A percentile compares a stretch with the other conserved stretches of the same genome.
These are phyloP conservation scores for Zelleria hepariella DNA, from an alignment of 2,888 invertebrate genomes.

Conservation along the genomic window DNA sequence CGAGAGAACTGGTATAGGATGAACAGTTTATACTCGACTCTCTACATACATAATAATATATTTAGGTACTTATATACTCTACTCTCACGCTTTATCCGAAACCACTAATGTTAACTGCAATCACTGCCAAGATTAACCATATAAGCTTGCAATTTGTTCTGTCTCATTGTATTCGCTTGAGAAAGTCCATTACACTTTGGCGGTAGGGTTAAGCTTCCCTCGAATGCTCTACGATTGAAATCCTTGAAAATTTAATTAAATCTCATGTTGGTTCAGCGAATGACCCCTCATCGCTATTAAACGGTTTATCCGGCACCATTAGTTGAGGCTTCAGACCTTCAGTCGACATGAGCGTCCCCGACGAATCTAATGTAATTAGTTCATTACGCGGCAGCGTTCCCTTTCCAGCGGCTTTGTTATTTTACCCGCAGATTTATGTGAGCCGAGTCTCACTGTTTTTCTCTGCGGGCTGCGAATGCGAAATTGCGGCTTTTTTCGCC, in stretches of 20 bases:
- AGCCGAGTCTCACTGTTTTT: conserved; percentile 35
- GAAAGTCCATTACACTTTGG: too few relatives aligned
- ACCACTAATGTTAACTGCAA: too few relatives aligned
- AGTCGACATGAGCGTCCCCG: conserved; percentile 29
- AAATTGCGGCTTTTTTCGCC: conserved; percentile 31
- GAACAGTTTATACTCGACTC: too few relatives aligned
- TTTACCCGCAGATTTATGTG: conserved; percentile 47
- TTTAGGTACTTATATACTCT: too few relatives aligned
- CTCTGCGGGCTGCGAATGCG: conserved; percentile 35
- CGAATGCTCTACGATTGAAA: neutral
- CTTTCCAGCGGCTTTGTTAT: conserved; percentile 1
- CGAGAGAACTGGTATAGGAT: neutral
- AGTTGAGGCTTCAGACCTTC: neutral
- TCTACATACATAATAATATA: too few relatives aligned
- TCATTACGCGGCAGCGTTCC: conserved; percentile 45
- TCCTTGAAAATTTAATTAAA: neutral
- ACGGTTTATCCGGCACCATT: conserved; percentile 4
- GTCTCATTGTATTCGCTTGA: too few relatives aligned
- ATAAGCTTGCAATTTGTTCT: too few relatives aligned
- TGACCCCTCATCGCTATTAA: neutral
- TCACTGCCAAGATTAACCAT: too few relatives aligned
- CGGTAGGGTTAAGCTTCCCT: neutral
- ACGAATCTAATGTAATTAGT: conserved; percentile 63
- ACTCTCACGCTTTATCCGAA: too few relatives aligned
- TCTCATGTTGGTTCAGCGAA: neutral